These are phyloP conservation scores for Tipula helvola DNA, from an alignment of 2,888 invertebrate genomes.

Conservation along the genomic window DNA sequence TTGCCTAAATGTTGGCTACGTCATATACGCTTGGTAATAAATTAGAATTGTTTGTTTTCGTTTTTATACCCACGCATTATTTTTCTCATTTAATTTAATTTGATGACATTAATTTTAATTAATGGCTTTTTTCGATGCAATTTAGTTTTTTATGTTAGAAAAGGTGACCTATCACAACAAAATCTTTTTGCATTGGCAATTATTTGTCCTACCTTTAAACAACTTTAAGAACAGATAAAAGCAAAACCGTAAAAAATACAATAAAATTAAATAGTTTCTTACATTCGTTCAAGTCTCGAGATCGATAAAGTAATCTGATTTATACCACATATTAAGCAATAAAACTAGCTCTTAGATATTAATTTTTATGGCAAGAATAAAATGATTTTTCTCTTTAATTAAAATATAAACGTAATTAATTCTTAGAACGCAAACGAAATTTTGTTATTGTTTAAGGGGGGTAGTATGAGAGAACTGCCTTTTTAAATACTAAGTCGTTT, in stretches of 20 bases:
- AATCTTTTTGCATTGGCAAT: neutral
- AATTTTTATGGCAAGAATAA: neutral
- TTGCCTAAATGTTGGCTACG: neutral
- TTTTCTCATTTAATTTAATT: neutral
- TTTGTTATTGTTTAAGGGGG: neutral
- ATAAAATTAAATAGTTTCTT: neutral
- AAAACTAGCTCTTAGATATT: neutral
- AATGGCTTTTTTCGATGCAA: neutral
- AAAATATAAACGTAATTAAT: neutral
- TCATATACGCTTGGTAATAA: neutral
- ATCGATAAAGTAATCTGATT: neutral
- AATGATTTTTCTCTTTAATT: neutral
- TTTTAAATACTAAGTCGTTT: neutral
- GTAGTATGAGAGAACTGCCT: neutral
- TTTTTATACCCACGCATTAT: neutral
- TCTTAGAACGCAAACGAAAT: neutral
- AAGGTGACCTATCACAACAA: neutral
- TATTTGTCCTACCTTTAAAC: neutral
- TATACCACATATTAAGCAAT: neutral
- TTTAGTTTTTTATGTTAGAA: neutral
- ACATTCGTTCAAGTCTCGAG: neutral
- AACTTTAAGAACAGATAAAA: neutral
- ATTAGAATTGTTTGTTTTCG: neutral
- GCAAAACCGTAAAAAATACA: neutral
- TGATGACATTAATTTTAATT: neutral